phyloP scores from a whole-genome alignment of 2,888 invertebrate genomes.

The Anodontia alba region DNA sequence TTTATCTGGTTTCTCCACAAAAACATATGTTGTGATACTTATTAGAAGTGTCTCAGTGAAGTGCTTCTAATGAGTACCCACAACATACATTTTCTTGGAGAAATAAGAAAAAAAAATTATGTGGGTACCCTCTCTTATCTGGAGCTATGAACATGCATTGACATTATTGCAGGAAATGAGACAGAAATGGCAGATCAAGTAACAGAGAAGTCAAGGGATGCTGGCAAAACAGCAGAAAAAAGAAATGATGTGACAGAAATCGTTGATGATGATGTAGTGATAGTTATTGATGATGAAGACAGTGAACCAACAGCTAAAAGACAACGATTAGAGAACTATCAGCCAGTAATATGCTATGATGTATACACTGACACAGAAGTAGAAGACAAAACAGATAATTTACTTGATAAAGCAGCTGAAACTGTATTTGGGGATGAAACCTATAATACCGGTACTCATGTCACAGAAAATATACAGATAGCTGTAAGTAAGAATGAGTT shows the following conservation, averaged over 20 bases:
- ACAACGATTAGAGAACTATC: not conserved
- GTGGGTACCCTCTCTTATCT: not conserved
- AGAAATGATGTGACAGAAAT: too few species aligned
- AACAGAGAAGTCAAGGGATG: not conserved
- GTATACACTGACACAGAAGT: too few species aligned
- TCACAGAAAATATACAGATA: too few species aligned
- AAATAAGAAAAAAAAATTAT: too few species aligned
- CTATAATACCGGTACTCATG: not conserved
- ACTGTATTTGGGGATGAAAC: not conserved
- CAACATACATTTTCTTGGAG: too few species aligned
- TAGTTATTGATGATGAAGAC: conserved; percentile 9
- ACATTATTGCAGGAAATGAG: not conserved
- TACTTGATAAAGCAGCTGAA: not conserved
- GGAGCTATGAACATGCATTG: not conserved
- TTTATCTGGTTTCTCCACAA: too few species aligned
- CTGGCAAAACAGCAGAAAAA: not conserved
- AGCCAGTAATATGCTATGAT: not conserved
- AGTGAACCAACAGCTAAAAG: conserved; percentile 4
- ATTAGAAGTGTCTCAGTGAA: too few species aligned
- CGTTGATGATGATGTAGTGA: not conserved
- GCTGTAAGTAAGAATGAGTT: not conserved
- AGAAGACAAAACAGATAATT: not conserved
- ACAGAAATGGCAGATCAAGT: not conserved
- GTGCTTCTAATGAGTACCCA: too few species aligned
- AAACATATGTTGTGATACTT: not conserved